Evolutionary conservation across 1,140 invertebrate genomes (phyloP), one percentile per base, ranked within the genome.

Genomic region (Drosophila persimilis): DNA sequence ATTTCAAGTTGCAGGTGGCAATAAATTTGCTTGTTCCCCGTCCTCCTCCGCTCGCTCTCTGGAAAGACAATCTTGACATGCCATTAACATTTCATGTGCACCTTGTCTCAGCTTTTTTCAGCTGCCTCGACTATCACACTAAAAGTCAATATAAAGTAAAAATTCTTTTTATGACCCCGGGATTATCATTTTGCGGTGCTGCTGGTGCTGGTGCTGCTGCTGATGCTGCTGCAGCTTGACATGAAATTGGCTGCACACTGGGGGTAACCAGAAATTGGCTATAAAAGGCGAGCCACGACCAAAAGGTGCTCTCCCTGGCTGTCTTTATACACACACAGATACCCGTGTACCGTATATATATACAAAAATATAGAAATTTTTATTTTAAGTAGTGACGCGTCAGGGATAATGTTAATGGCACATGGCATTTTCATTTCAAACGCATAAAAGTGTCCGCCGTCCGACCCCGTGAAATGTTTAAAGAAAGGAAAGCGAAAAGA

Each of bases 131-230:
- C 83, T 86, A 86, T 86, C 83, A 78, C 75, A 83, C 84, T 83
- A 88, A 88, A 89, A 88, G 83, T 88, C 83, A 88, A 88, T 88
- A 88, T 88, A 88, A 88, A 84, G 83, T 85, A 85, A 88, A 83
- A 83, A 74, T 84, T 83, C 67, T 77, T 86, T 88, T 88, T 89
- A 89, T 79, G 84, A 89, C 84, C 83, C 56, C 56, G 67, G 83
- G 83, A 88, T 88, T 88, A 88, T 88, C 83, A 88, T 88, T 88
- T 88, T 79, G 75, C 63, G 43, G 29, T 57, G 58, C 15, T 41
- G 43, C 17, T 20, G 24, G 0, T 5, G 24, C 24, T 24, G 24
- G 5, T 24, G 24, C 24, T 8, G 79, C 65, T 78, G 74, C 84
- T 24, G 24, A 24, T 24, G 24, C 24, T 8, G 79, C 65, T 78